A percentile compares a stretch with the other conserved stretches of the same genome.
Evolutionary conservation across 1,140 invertebrate species (phyloP).

Genomic region (Pentalonia nigronervosa): DNA sequence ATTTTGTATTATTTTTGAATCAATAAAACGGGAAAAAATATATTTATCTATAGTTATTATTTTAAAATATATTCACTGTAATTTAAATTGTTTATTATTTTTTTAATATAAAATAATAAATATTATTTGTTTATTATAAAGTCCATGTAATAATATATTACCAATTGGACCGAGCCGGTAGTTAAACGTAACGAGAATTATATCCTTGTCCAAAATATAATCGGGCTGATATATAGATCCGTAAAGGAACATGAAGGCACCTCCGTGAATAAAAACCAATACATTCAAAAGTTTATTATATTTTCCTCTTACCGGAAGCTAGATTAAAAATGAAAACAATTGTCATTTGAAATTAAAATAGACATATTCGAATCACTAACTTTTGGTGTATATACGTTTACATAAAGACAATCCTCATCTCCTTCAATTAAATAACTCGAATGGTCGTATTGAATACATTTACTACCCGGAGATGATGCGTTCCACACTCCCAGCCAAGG

Average conservation of each 20-base stretch:
- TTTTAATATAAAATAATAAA: neutral
- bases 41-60: neutral
- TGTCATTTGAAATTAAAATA: neutral
- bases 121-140: neutral
- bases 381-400: constrained; percentile 59
- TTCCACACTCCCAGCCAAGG: constrained; percentile 59
- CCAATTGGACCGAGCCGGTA: constrained; percentile 69
- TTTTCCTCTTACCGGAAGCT: constrained; percentile 1
- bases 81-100: too few relatives aligned
- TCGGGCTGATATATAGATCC: constrained; percentile 64
- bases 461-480: constrained; percentile 35
- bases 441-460: constrained; percentile 58
- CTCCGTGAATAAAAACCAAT: constrained; percentile 68
- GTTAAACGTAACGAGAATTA: constrained; percentile 75
- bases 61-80: too few relatives aligned
- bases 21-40: neutral
- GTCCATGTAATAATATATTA: neutral
- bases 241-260: constrained; percentile 65
- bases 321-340: neutral
- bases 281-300: constrained; percentile 61
- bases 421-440: constrained; percentile 59
- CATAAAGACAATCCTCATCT: constrained; percentile 61
- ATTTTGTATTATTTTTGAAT: neutral
- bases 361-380: constrained; percentile 53
- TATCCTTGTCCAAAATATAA: constrained; percentile 67